Evolutionary conservation across 2,888 invertebrate species (phyloP), one percentile per base, ranked within the genome.

Genomic region (Drosophila aldrichi): DNA sequence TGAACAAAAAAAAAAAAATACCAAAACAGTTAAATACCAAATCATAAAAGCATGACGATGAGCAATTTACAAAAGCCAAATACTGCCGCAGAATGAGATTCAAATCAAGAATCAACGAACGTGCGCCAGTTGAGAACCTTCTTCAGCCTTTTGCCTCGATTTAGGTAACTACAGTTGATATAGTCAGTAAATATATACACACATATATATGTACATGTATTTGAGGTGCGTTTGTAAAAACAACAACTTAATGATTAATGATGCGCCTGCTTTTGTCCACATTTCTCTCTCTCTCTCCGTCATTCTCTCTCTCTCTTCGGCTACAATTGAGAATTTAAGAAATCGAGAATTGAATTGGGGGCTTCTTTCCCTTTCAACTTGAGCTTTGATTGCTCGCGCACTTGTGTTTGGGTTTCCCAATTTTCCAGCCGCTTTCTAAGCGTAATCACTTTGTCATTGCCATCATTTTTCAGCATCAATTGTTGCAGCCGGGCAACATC

Each of bases 11-110:
- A n/a, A n/a, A n/a, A 40, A 77, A 72, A 77, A 77, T 74, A 74
- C 65, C 40, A 74, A 38, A 54, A 62, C 57, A 62, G 25, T 69
- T 70, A 74, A 80, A 89, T 89, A 84, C 85, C 84, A 88, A 86
- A 90, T 90, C 90, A 87, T 90, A 90, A 87, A 89, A 74, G 89
- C 86, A 87, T 87, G 90, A 87, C 90, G 85, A 86, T 67, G 82
- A 88, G 81, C 83, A 90, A 86, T 86, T 86, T 86, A 86, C 74
- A 79, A 88, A 79, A 75, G 70, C 74, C 81, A 84, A 89, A 75
- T 46, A 64, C 69, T 40, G 36, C 72, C 70, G 62, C 25, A 67
- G 61, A 70, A 44, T 20, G 57, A 84, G 89, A 84, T 84, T 89
- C 88, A 89, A 84, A 89, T 84, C 89, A 69, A 75, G 32, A 32